phyloP scores from a whole-genome alignment of 2,888 invertebrate genomes.

The Calliphora vomitoria region DNA sequence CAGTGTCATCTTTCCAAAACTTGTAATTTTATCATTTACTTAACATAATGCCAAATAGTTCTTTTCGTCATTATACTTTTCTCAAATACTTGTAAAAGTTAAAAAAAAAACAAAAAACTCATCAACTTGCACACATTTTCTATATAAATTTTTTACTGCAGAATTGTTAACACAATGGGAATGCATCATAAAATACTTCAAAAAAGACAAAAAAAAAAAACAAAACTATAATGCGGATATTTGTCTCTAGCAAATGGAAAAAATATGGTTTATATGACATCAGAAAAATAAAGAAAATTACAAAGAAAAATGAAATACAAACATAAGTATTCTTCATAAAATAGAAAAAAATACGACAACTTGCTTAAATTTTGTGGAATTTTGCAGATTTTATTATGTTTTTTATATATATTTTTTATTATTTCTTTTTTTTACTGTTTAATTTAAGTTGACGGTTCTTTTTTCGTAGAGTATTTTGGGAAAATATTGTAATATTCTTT shows the following conservation, averaged over 20 bases:
- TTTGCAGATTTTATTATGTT: not conserved
- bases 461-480: not conserved
- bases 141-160: slow-evolving; percentile 46
- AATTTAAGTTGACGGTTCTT: not conserved
- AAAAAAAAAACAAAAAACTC: not conserved
- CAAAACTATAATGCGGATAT: slow-evolving; percentile 52
- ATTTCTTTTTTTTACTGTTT: not conserved
- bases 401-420: slow-evolving; percentile 4
- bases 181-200: slow-evolving; percentile 31
- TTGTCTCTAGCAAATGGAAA: slow-evolving; percentile 27
- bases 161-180: slow-evolving; percentile 45
- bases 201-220: not conserved
- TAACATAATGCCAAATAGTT: slow-evolving; percentile 5
- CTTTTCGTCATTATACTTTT: not conserved
- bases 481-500: not conserved
- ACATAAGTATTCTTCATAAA: slow-evolving; percentile 19
- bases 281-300: slow-evolving; percentile 4
- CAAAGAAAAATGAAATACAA: slow-evolving; percentile 18
- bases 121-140: slow-evolving; percentile 24
- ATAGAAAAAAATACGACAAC: slow-evolving; percentile 30
- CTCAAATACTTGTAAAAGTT: not conserved
- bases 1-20: not conserved
- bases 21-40: slow-evolving; percentile 15
- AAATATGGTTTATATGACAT: slow-evolving; percentile 38
- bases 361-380: slow-evolving; percentile 50